Percentiles rank a stretch among this genome's conserved stretches.
Evolutionary conservation across 2,888 invertebrate species (phyloP).

Genomic region (Autographa gamma): DNA sequence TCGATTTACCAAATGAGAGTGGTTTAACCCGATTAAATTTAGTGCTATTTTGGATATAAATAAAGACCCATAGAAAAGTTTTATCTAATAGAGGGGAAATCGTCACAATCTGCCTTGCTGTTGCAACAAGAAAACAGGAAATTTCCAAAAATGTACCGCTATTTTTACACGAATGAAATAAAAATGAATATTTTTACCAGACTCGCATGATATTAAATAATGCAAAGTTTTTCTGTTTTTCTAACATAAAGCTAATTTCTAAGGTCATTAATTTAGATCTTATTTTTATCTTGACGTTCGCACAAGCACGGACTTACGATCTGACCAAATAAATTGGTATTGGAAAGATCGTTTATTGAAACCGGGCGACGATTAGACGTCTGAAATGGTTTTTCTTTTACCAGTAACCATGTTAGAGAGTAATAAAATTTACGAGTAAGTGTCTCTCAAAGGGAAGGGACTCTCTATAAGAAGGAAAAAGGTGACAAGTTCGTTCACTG

Average conservation of each 20-base stretch:
- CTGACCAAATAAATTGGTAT: slow-evolving; percentile 1
- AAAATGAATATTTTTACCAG: too few relatives aligned
- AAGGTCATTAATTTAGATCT: background rate
- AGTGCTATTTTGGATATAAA: background rate
- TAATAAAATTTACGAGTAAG: background rate
- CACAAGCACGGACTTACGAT: background rate
- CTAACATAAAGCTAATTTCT: too few relatives aligned
- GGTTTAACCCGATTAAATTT: background rate
- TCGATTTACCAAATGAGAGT: background rate
- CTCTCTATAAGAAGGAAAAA: background rate
- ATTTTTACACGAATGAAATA: too few relatives aligned
- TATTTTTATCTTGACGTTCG: slow-evolving; percentile 2
- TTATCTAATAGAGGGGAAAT: too few relatives aligned
- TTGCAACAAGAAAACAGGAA: too few relatives aligned
- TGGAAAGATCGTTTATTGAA: slow-evolving; percentile 1
- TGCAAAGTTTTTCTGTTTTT: too few relatives aligned
- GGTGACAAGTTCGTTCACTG: background rate
- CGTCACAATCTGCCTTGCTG: too few relatives aligned
- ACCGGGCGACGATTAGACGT: background rate
- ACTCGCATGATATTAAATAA: too few relatives aligned
- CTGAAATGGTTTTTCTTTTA: slow-evolving; percentile 3
- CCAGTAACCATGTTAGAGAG: background rate
- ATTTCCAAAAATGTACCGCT: too few relatives aligned
- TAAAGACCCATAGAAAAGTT: too few relatives aligned
- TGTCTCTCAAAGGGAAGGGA: background rate